Percentiles rank a stretch among this genome's conserved stretches.
Evolutionary conservation across 2,797 vertebrate species (phyloP).

Genomic region (Xenops minutus): DNA sequence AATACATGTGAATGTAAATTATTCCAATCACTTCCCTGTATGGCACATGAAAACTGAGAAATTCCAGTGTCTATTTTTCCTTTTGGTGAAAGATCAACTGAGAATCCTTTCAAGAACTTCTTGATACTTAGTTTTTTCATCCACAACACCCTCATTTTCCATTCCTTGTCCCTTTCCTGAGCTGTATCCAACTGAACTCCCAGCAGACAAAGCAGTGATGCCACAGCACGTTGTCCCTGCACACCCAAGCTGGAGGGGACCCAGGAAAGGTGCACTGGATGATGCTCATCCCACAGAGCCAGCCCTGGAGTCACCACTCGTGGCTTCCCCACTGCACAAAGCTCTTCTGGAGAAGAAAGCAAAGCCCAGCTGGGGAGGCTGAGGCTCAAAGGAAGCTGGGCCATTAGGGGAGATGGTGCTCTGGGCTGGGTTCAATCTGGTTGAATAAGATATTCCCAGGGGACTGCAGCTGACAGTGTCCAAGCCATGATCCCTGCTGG

Average conservation of each 20-base stretch:
- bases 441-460: neutral
- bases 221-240: neutral
- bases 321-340: neutral
- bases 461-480: neutral
- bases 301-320: neutral
- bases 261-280: fast-evolving
- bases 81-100: neutral
- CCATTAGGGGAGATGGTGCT: neutral
- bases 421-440: neutral
- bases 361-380: neutral
- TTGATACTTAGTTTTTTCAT: neutral
- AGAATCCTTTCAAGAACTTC: neutral
- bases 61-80: neutral
- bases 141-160: neutral
- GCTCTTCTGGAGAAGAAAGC: neutral
- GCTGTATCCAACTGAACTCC: neutral
- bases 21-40: slow-evolving; percentile 13
- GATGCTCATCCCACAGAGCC: neutral
- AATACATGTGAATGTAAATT: slow-evolving; percentile 37
- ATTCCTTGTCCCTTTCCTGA: neutral
- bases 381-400: neutral
- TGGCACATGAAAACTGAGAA: slow-evolving; percentile 8
- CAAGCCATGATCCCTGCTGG: neutral
- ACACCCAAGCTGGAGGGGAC: neutral
- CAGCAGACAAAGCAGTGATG: neutral